phyloP scores from a whole-genome alignment of 2,888 invertebrate species.

The Ectropis crepuscularia region DNA sequence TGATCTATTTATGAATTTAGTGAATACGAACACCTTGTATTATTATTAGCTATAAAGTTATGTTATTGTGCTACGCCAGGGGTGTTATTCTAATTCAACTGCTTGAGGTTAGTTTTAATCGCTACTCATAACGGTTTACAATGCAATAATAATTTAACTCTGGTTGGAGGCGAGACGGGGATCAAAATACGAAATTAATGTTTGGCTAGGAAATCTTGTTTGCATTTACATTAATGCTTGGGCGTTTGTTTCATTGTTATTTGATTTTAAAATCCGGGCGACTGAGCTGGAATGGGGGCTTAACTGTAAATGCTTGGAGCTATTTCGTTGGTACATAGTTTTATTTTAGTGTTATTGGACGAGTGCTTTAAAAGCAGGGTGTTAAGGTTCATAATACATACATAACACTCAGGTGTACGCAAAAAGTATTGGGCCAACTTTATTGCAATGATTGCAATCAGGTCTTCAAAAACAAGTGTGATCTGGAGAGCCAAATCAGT shows the following conservation, averaged over 20 bases:
- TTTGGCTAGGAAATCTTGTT: constrained; percentile 55
- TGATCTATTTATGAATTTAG: too few relatives aligned
- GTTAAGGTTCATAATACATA: too few relatives aligned
- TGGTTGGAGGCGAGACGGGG: constrained; percentile 60
- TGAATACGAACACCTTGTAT: too few relatives aligned
- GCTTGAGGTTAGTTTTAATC: constrained; percentile 77
- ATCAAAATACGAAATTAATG: constrained; percentile 73
- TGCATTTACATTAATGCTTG: constrained; percentile 58
- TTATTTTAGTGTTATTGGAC: constrained; percentile 5
- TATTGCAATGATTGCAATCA: too few relatives aligned
- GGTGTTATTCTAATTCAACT: constrained; percentile 50
- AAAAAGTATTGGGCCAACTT: too few relatives aligned
- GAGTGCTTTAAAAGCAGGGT: too few relatives aligned
- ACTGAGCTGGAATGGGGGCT: constrained; percentile 35
- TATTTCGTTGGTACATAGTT: constrained; percentile 16
- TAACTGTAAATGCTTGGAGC: constrained; percentile 14
- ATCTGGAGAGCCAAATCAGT: too few relatives aligned
- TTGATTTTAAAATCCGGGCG: constrained; percentile 56
- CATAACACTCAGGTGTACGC: too few relatives aligned
- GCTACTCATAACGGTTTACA: constrained; percentile 77
- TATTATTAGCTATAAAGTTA: constrained; percentile 67
- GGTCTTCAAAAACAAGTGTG: too few relatives aligned
- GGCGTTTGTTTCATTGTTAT: constrained; percentile 56
- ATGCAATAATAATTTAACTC: constrained; percentile 80
- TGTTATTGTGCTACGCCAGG: constrained; percentile 55